Percentiles rank a stretch among this genome's conserved stretches.
These are phyloP conservation scores for Andrena bicolor DNA, from an alignment of 2,888 invertebrate species.

Conservation along the genomic window DNA sequence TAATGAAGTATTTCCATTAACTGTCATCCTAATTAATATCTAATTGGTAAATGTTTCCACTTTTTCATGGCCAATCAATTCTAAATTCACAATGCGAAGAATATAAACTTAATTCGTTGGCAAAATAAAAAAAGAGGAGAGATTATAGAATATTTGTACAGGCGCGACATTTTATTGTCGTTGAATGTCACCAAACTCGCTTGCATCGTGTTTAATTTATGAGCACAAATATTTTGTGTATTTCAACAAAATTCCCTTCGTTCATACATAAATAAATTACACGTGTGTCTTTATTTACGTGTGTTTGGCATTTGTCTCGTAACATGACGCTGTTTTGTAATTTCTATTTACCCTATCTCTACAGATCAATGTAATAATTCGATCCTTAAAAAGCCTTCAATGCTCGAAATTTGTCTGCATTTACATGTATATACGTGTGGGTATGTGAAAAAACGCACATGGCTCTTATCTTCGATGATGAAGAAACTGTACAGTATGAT, in stretches of 20 bases:
- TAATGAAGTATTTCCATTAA: constrained; percentile 27
- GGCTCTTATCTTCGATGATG: constrained; percentile 25
- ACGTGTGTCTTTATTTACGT: constrained; percentile 33
- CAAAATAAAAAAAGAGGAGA: constrained; percentile 25
- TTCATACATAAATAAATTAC: constrained; percentile 51
- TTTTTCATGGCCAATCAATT: neutral
- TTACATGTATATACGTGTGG: neutral
- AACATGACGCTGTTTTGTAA: constrained; percentile 7
- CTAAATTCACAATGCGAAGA: constrained; percentile 19
- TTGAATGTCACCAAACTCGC: constrained; percentile 46
- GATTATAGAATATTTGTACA: constrained; percentile 57
- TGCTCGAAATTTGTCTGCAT: constrained; percentile 20
- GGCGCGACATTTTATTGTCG: constrained; percentile 60
- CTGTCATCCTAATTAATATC: constrained; percentile 17
- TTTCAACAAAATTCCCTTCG: constrained; percentile 42
- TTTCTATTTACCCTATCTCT: constrained; percentile 29
- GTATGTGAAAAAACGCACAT: constrained; percentile 23
- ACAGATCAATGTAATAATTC: constrained; percentile 22
- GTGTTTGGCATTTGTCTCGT: constrained; percentile 42
- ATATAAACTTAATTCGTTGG: constrained; percentile 26
- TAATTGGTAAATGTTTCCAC: constrained; percentile 13
- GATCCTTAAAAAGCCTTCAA: constrained; percentile 31
- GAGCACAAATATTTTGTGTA: constrained; percentile 34
- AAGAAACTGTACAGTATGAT: constrained; percentile 50
- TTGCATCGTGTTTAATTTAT: constrained; percentile 30